phyloP scores from a whole-genome alignment of 2,113 vertebrate species.

The Oxygymnocypris stewartii region DNA sequence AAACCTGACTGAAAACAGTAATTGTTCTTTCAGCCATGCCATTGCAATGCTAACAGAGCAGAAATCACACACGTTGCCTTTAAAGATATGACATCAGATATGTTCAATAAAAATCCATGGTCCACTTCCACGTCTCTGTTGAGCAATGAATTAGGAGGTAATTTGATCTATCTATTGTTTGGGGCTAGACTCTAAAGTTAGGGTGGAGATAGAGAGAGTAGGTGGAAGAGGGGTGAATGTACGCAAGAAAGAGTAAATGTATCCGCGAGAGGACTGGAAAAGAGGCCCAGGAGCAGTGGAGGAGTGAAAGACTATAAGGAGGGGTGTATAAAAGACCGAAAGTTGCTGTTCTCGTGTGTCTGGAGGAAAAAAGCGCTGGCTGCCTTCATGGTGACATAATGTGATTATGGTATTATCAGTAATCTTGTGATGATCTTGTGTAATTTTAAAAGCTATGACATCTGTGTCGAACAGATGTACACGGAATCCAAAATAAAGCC shows the following conservation, averaged over 20 bases:
- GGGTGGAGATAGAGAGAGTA: background rate
- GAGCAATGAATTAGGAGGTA: background rate
- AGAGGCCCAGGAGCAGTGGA: background rate
- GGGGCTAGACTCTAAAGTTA: background rate
- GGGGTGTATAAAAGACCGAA: background rate
- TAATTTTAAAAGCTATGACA: conserved; percentile 23
- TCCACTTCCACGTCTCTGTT: conserved; percentile 20
- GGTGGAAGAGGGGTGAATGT: background rate
- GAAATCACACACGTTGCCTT: background rate
- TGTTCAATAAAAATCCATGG: background rate
- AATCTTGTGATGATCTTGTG: conserved; percentile 31
- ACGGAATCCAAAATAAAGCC: too few relatives aligned
- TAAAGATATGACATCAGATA: conserved; percentile 17
- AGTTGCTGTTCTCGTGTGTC: background rate
- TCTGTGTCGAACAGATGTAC: background rate
- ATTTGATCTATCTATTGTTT: conserved; percentile 35
- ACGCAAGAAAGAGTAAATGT: conserved; percentile 7
- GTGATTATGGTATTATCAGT: conserved; percentile 33
- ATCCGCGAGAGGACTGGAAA: background rate
- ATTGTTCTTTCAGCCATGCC: background rate
- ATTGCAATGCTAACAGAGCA: background rate
- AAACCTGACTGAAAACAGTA: background rate
- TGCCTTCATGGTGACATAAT: conserved; percentile 37
- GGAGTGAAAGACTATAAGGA: background rate
- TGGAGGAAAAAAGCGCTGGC: conserved; percentile 3